Evolutionary conservation across 1,140 invertebrate genomes (phyloP), one percentile per base, ranked within the genome.

Genomic region (Caenorhabditis brenneri): DNA sequence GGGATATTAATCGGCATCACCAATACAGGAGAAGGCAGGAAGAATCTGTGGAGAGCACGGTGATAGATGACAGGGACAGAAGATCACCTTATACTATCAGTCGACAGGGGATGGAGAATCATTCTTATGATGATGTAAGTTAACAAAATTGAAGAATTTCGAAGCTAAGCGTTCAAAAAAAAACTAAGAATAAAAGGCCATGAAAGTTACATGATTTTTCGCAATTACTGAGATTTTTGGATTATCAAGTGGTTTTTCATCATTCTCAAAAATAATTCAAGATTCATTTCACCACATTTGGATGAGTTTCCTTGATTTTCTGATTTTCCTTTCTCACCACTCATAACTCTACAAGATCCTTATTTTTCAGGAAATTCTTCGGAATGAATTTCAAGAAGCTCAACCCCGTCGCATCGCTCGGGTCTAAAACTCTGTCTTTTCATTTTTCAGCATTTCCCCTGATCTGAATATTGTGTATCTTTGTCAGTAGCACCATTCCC

Each of bases 321-420:
- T n/a, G n/a, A n/a, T n/a, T n/a, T n/a, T n/a, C n/a, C n/a, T n/a
- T n/a, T n/a, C n/a, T n/a, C n/a, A n/a, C n/a, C n/a, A n/a, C n/a
- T n/a, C n/a, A n/a, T n/a, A n/a, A n/a, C n/a, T 51, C 31, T 65
- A 16, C 1, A 36, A 33, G 19, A 33, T 65, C 16, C 3, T 55
- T 19, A 5, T 16, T 80, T n/a, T 80, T 33, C 58, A 82, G 81
- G 81, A 82, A 53, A 36, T 46, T 51, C 58, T 82, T 12, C 33
- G 81, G n/a, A 82, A 82, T 36, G 81, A 74, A 29, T 82, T 29
- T 10, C 46, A 65, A 22, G 81, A 82, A 49, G 24, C 81, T 7
- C 55, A 48, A 31, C 81, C 81, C 31, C 12, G 81, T 65, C 12
- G 81, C n/a, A 60, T 82, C 48, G 81, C 81, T 29, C 55, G 60